Conservation (phyloP, 2,113 vertebrate species). For the Steatornis caripensis region DNA sequence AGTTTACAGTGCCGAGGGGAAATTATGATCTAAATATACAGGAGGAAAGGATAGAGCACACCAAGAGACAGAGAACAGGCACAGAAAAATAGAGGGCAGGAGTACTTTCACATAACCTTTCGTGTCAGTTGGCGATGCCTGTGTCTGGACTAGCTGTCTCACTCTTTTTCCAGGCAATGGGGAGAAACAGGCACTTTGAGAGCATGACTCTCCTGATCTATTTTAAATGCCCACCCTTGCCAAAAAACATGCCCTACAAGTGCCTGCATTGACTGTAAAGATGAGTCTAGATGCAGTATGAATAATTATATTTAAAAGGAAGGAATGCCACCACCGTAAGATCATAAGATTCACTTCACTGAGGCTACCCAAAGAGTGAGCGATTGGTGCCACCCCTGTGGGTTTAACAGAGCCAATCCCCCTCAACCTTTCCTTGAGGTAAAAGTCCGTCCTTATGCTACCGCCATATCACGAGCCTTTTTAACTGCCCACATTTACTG, state of each 20-base stretch:
- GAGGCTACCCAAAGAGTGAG: background rate
- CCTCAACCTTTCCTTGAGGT: background rate
- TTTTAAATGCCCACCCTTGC: background rate
- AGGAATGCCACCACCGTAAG: background rate
- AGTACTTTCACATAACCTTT: background rate
- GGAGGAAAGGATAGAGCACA: background rate
- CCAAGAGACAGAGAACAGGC: background rate
- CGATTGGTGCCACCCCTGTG: background rate
- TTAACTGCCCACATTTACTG: background rate
- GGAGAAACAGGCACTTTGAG: background rate
- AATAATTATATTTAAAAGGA: background rate
- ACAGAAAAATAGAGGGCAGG: background rate
- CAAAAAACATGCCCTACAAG: background rate
- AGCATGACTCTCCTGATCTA: background rate
- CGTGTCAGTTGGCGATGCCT: background rate
- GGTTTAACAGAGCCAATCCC: background rate
- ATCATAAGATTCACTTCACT: background rate
- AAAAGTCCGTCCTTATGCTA: accelerated
- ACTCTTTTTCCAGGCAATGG: background rate
- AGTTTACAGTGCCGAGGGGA: background rate
- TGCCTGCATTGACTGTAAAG: background rate
- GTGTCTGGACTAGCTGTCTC: background rate
- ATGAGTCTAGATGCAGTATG: background rate
- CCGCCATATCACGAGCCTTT: accelerated
- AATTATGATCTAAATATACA: background rate